phyloP scores from a whole-genome alignment of 1,140 invertebrate genomes.

The Globodera rostochiensis region DNA sequence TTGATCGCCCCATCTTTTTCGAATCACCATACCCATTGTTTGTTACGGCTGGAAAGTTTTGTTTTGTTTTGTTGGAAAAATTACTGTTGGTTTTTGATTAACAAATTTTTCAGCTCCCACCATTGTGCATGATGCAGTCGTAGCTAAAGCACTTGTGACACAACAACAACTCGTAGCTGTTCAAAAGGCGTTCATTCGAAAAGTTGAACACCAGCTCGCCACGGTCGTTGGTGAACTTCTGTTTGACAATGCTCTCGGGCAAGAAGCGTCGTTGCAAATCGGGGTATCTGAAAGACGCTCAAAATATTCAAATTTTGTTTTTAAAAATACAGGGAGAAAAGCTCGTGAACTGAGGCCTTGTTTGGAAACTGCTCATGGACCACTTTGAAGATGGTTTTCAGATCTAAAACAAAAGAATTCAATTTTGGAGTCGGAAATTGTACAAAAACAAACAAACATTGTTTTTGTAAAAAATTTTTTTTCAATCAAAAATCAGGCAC shows the following conservation, averaged over 20 bases:
- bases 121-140: constrained; percentile 49
- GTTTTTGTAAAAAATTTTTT: background rate
- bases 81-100: background rate
- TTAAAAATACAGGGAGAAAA: constrained; percentile 25
- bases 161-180: constrained; percentile 48
- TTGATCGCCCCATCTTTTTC: constrained; percentile 19
- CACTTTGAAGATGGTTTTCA: constrained; percentile 34
- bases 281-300: constrained; percentile 49
- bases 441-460: too few relatives aligned
- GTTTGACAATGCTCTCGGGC: constrained; percentile 35
- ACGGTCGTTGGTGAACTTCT: constrained; percentile 45
- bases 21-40: constrained; percentile 28
- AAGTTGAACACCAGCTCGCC: constrained; percentile 47
- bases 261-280: constrained; percentile 49
- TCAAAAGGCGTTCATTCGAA: constrained; percentile 40
- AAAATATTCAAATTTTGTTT: background rate
- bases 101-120: constrained; percentile 12
- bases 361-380: constrained; percentile 50
- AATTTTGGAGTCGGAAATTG: background rate
- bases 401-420: constrained; percentile 19
- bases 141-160: constrained; percentile 49
- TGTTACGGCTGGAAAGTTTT: constrained; percentile 28
- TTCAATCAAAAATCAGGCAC: background rate
- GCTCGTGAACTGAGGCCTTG: constrained; percentile 40
- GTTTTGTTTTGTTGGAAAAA: constrained; percentile 9